Base-by-base conservation (phyloP, 2,113 vertebrate genomes). In the Scolopax mira region DNA sequence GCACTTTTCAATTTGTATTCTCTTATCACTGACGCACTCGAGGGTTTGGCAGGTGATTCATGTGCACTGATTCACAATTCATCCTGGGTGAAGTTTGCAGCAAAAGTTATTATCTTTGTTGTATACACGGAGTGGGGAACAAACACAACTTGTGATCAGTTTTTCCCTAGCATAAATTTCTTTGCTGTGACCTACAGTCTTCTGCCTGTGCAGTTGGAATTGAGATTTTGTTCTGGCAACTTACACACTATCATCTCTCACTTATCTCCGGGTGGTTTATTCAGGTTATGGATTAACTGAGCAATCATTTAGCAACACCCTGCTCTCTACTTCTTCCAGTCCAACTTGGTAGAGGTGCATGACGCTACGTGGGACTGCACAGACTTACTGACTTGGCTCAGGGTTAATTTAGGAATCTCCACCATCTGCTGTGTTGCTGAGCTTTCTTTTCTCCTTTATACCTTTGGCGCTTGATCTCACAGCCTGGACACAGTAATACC, bases 41-140 rank as follows among this genome's bases (percentile, higher is more conserved):
- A 86, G 79, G 44, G 65, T 58, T 94, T 96, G 92, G 93, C 85
- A 94, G 73, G 39, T 94, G 90, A 90, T 72, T 95, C 79, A 72
- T 18, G 28, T 37, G 6, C 35, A 16, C 71, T 60, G 79, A 28
- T 67, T 80, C 73, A 64, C 72, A 69, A 52, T 67, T 74, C 61
- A 52, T 44, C 51, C 61, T 48, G 52, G 52, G 37, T 65, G 85
- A 92, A 83, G 30, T 7, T 5, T 31, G 69, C 85, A 92, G 79
- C 28, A 41, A 64, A 81, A 72, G 25, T 9, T 18, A 5, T 77
- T 81, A 35, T 37, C 42, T 62, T 33, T 60, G 55, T n/a, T 12
- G 1, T 11, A 15, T 11, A 15, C 16, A 11, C 0, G 3, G 31
- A 14, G 21, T 18, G 57, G 44, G 23, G 3, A 11, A 18, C 39